A percentile compares a stretch with the other conserved stretches of the same genome.
phyloP scores from a whole-genome alignment of 2,113 vertebrate species.

The Podarcis cretensis region DNA sequence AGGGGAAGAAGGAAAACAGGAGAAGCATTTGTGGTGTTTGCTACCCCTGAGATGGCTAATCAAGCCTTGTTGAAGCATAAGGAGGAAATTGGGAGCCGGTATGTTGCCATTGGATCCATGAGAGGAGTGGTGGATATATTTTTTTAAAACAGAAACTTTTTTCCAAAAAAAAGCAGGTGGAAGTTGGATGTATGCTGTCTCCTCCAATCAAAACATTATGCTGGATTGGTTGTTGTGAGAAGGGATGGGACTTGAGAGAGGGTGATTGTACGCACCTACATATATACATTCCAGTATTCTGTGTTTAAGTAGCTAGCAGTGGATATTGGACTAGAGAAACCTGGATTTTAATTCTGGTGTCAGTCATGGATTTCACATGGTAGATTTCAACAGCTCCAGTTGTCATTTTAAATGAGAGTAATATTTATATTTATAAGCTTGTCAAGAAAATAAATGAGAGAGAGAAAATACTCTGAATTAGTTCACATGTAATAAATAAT shows the following conservation, averaged over 20 bases:
- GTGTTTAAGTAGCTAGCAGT: not conserved
- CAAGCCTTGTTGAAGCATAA: conserved; percentile 84
- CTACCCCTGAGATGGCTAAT: conserved; percentile 80
- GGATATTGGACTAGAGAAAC: too few relatives aligned
- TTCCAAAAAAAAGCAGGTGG: not conserved
- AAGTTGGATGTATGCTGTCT: not conserved
- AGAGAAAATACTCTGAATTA: not conserved
- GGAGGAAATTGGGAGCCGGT: conserved; percentile 89
- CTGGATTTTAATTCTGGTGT: not conserved
- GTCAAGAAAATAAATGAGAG: not conserved
- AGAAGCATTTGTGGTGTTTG: conserved; percentile 89
- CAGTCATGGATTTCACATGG: not conserved
- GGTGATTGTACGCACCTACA: not conserved
- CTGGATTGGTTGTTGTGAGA: not conserved
- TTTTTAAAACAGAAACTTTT: too few relatives aligned
- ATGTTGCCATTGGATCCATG: not conserved
- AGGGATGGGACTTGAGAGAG: not conserved
- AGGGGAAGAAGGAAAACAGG: conserved; percentile 83
- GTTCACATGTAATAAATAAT: not conserved
- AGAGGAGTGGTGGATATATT: too few relatives aligned
- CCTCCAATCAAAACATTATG: not conserved
- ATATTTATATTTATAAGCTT: not conserved
- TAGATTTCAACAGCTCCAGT: not conserved
- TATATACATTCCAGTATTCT: not conserved
- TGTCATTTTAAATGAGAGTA: not conserved